phyloP scores from a whole-genome alignment of 2,797 vertebrate species.

The Oreonectes daqikongensis region DNA sequence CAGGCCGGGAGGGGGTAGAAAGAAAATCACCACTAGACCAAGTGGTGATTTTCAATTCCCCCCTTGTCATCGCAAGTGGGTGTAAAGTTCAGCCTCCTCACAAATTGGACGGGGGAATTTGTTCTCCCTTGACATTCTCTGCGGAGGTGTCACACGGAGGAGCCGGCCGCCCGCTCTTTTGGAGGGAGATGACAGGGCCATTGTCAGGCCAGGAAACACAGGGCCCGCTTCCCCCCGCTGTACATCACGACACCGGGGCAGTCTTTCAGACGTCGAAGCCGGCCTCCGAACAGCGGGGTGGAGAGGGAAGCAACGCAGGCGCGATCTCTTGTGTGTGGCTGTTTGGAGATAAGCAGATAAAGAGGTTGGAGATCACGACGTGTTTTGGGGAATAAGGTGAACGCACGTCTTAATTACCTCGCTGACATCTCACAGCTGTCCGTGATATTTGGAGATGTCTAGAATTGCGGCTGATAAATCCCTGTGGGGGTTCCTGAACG shows the following conservation, averaged over 20 bases:
- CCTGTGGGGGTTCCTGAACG: constrained; percentile 14
- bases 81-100: constrained; percentile 74
- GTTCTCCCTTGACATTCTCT: constrained; percentile 75
- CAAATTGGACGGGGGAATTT: constrained; percentile 80
- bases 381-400: constrained; percentile 34
- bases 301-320: background rate
- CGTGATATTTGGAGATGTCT: constrained; percentile 25
- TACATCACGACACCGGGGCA: constrained; percentile 4
- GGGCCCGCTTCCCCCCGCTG: constrained; percentile 13
- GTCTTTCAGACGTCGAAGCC: constrained; percentile 4
- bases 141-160: constrained; percentile 69
- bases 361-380: constrained; percentile 37
- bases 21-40: constrained; percentile 71
- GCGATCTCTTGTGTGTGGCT: background rate
- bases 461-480: constrained; percentile 42
- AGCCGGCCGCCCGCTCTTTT: constrained; percentile 45
- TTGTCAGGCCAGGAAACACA: constrained; percentile 41
- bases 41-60: constrained; percentile 69
- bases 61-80: constrained; percentile 61
- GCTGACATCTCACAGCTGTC: constrained; percentile 51
- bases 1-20: constrained; percentile 51
- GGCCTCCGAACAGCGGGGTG: constrained; percentile 13
- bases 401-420: constrained; percentile 52
- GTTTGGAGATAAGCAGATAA: constrained; percentile 13
- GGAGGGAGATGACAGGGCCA: constrained; percentile 43